Percentiles rank a stretch among this genome's conserved stretches.
phyloP scores from a whole-genome alignment of 1,140 invertebrate genomes.

The Saccostrea glomerata region DNA sequence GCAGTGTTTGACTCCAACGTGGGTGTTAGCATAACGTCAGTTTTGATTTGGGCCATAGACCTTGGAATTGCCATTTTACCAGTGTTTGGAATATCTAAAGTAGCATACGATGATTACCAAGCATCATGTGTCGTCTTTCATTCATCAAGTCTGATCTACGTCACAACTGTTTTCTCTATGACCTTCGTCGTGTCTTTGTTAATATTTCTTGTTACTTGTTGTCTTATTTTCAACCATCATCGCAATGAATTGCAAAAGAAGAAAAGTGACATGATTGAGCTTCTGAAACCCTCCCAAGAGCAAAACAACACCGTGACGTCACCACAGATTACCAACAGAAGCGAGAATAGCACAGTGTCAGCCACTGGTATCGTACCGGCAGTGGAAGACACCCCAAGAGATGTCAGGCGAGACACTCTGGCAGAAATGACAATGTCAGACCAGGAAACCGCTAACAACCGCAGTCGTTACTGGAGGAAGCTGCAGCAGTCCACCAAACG shows the following conservation, averaged over 20 bases:
- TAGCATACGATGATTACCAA: conserved; percentile 46
- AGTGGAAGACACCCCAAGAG: not conserved
- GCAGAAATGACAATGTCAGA: conserved; percentile 37
- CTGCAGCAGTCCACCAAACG: not conserved
- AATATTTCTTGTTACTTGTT: not conserved
- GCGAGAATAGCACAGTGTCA: conserved; percentile 16
- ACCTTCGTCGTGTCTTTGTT: not conserved
- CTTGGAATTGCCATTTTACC: conserved; percentile 35
- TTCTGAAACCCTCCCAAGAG: not conserved
- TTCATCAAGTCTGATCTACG: conserved; percentile 1
- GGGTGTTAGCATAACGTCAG: not conserved
- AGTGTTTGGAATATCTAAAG: not conserved
- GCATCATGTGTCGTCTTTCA: conserved; percentile 36
- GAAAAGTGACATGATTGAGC: conserved; percentile 9
- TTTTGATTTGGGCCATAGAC: conserved; percentile 40
- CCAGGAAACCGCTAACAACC: not conserved
- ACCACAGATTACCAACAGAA: not conserved
- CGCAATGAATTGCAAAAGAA: conserved; percentile 36
- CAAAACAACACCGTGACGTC: not conserved
- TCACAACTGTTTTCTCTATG: conserved; percentile 7
- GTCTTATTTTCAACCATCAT: conserved; percentile 21
- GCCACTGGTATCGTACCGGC: not conserved
- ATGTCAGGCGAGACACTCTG: not conserved
- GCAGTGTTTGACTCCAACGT: conserved; percentile 28
- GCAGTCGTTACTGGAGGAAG: conserved; percentile 5